Evolutionary conservation across 1,140 invertebrate species (phyloP), one percentile per base, ranked within the genome.

Genomic region (Lucilia sericata): DNA sequence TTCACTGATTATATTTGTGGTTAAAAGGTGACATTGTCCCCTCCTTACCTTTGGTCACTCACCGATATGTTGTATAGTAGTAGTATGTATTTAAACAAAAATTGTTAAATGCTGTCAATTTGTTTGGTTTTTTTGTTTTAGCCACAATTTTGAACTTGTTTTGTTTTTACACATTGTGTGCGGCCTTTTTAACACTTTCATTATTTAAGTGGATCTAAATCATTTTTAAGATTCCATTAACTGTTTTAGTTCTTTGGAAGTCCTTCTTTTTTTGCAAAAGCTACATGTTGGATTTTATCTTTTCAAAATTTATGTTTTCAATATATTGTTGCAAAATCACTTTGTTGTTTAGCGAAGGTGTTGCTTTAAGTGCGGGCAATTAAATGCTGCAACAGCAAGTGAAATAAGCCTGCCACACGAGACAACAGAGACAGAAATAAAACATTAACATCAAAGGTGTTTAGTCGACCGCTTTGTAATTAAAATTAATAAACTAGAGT

Each of bases 401-500:
- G 19, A 21, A 30, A 70, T 21, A 21, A 70, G 19, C 8, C 65
- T 70, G 51, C 51, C 51, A 55, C 51, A 70, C 17, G 8, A 21
- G 55, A 60, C 55, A 60, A 60, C 55, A 60, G 1, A n/a, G 0
- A n/a, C 55, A 21, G 7, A 25, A 70, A 21, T 25, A 70, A 70
- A 70, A 21, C n/a, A 21, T 19, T 65, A 8, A 10, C 21, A n/a
- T 60, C n/a, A 21, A 70, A 70, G 21, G 19, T 42, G 42, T 42
- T 42, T 42, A 42, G 42, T 42, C 7, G 65, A 70, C n/a, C 65
- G 65, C 65, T 10, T 70, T 19, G 65, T 21, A 70, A 70, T 70
- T 70, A 70, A 70, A 70, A 70, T 70, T 70, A 70, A 70, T 70
- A 70, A 70, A 70, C 51, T 55, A 55, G 51, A 55, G 51, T 55